Evolutionary conservation across 1,140 invertebrate genomes (phyloP).

Genomic region (Gryllus bimaculatus): DNA sequence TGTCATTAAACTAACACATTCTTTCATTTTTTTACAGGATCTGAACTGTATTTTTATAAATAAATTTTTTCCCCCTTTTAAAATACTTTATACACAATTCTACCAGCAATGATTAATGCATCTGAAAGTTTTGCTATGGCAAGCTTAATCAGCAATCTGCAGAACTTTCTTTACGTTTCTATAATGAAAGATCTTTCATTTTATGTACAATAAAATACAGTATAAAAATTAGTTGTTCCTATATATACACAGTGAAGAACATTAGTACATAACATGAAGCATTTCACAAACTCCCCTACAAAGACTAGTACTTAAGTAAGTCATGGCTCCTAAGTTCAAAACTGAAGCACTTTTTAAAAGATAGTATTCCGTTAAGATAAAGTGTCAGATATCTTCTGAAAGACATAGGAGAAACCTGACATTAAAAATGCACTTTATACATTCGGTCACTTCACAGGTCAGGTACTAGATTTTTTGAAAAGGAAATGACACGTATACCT

Average conservation of each 20-base stretch:
- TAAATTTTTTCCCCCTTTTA: neutral
- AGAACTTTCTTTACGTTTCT: neutral
- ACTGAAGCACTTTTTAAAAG: neutral
- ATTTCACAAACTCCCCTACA: neutral
- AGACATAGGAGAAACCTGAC: neutral
- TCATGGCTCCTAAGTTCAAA: neutral
- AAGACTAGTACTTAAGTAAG: constrained; percentile 5
- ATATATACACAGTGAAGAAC: neutral
- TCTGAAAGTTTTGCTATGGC: neutral
- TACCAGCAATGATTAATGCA: neutral
- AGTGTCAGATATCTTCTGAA: neutral
- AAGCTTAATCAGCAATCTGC: neutral
- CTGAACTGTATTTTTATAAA: neutral
- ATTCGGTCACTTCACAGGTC: neutral
- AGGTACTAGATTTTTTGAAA: neutral
- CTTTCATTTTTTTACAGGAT: neutral
- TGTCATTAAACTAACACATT: neutral
- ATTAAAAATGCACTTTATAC: neutral
- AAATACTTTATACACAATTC: neutral
- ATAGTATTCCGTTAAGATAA: neutral
- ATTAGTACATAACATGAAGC: neutral
- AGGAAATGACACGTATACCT: neutral
- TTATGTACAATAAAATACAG: constrained; percentile 1
- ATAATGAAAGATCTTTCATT: neutral
- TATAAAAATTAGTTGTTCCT: neutral